These are phyloP conservation scores for Triplophysa yarkandensis DNA, from an alignment of 2,797 vertebrate species.

Conservation along the genomic window DNA sequence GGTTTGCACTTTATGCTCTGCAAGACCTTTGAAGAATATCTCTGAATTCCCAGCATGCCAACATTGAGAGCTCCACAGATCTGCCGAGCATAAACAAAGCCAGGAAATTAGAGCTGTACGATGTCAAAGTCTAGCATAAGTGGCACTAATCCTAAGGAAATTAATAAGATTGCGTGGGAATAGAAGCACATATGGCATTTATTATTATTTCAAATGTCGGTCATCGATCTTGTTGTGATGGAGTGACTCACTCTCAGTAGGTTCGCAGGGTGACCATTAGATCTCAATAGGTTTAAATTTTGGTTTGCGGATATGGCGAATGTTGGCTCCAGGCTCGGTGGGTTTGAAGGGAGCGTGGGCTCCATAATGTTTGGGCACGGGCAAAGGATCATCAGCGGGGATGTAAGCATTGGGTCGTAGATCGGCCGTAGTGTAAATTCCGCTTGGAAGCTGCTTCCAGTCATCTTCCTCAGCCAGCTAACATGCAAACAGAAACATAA, in stretches of 20 bases:
- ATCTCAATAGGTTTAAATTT: conserved; percentile 77
- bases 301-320: conserved; percentile 84
- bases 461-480: conserved; percentile 75
- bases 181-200: conserved; percentile 21
- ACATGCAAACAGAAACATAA: conserved; percentile 33
- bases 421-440: conserved; percentile 76
- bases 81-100: conserved; percentile 12
- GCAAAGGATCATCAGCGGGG: conserved; percentile 71
- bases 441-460: conserved; percentile 67
- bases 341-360: conserved; percentile 84
- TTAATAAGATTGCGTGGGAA: not conserved
- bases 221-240: not conserved
- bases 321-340: conserved; percentile 73
- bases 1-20: no score
- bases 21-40: not conserved
- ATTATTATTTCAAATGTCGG: not conserved
- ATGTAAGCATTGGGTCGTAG: conserved; percentile 81
- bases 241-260: not conserved
- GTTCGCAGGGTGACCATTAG: conserved; percentile 52
- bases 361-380: conserved; percentile 82
- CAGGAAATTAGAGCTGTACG: conserved; percentile 32
- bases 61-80: conserved; percentile 2
- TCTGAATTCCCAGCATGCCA: conserved; percentile 33
- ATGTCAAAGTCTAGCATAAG: not conserved
- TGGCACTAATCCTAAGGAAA: conserved; percentile 23